Evolutionary conservation across 2,113 vertebrate genomes (phyloP), one percentile per base, ranked within the genome.

Genomic region (Psammodynastes pulverulentus): DNA sequence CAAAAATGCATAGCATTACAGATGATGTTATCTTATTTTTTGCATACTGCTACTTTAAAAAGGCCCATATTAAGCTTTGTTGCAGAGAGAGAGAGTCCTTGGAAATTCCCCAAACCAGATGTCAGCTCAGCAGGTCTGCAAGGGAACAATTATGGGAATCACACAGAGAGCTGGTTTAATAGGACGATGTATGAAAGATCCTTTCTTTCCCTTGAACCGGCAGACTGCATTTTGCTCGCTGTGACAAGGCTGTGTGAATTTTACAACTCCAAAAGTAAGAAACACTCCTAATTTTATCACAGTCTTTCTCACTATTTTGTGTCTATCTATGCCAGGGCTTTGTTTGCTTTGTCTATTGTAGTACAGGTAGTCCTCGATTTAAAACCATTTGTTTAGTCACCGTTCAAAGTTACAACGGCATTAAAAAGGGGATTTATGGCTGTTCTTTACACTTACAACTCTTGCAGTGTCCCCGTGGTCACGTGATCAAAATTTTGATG

Each of bases 121-220:
- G 0, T 56, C 72, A 95, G 86, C 86, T 87, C 54, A 94, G 79
- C 51, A 87, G 92, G 0, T 5, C 92, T 96, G 45, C 51, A 91
- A 91, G 94, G 89, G 84, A 95, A 90, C 39, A 94, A 84, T 95
- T 93, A 92, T 53, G n/a, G 90, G 92, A 94, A 95, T 93, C 95
- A 94, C 84, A 92, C 89, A 89, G 94, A 91, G 58, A 93, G 43
- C n/a, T 91, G 10, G 86, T 94, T 84, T 95, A 91, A 88, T 90
- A 94, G 62, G 39, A 52, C 89, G 91, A 94, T 21, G 92, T 0
- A 0, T 87, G 86, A 95, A 93, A 93, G 92, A 95, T 93, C 86
- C 9, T 72, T 95, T 95, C 91, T 10, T 87, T 92, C 93, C 94
- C 84, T 85, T 67, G 7, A 93, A 87, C 24, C 93, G 91, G 93